Base-by-base conservation (phyloP, 1,140 invertebrate genomes). In the Mercenaria mercenaria region DNA sequence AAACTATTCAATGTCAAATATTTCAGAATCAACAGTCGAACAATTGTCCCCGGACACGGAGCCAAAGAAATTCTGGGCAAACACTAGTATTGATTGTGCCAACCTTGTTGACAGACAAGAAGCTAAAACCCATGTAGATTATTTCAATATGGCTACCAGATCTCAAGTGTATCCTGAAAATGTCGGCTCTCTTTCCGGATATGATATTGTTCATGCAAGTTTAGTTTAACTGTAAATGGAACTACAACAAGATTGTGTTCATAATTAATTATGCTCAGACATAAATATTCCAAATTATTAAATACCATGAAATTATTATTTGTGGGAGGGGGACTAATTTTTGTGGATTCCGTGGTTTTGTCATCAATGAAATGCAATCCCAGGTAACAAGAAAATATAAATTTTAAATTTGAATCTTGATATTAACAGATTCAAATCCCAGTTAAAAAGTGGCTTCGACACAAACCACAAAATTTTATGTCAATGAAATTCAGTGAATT, bases 1-100 rank as follows among this genome's bases (percentile, higher is more conserved):
- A 76, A 89, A 89, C 80, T 89, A 89, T 50, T 89, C 88, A 34
- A 79, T 89, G 88, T 74, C 88, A 47, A 89, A 89, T 50, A 83
- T 89, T 77, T 89, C 88, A 23, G 81, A 84, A 26, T 59, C 80
- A 20, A 50, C 80, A 10, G 34, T 74, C n/a, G 83, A 85, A 56
- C 83, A 74, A 26, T 1, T 85, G 13, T 74, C 83, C 11, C 83
- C 83, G 8, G 88, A 84, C 39, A 52, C 77, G 8, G 29, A 43
- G 29, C 39, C 69, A 2, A 74, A 80, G 41, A 59, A 88, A 29
- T 88, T 80, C 77, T 88, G 86, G 86, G 86, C 76, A 26, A 89
- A 83, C 39, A 83, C 47, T 15, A 52, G 41, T 13, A 64, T 59
- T 0, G 80, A 89, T 29, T 77, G 69, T 39, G 47, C 26, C 11